These are phyloP conservation scores for Rhipidura dahli DNA, from an alignment of 2,113 vertebrate genomes.

Conservation along the genomic window DNA sequence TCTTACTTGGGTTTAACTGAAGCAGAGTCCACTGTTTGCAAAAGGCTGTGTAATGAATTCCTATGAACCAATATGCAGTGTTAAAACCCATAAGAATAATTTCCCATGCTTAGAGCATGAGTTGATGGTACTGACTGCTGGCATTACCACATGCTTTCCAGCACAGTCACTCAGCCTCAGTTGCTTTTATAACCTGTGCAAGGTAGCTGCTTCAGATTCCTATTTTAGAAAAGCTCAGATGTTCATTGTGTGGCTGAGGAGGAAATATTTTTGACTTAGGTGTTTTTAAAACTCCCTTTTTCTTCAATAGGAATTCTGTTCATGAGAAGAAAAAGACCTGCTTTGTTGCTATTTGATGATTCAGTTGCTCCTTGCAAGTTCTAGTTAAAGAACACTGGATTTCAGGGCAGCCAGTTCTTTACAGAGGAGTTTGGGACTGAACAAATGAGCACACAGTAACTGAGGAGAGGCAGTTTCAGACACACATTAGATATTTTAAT, in stretches of 20 bases:
- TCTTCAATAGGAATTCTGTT: not conserved
- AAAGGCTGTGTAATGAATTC: not conserved
- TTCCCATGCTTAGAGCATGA: not conserved
- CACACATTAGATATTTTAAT: not conserved
- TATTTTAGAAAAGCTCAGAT: not conserved
- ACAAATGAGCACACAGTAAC: fast-evolving
- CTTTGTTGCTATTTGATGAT: not conserved
- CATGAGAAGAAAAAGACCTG: not conserved
- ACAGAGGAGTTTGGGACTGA: not conserved
- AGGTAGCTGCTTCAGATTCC: not conserved
- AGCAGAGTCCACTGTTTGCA: not conserved
- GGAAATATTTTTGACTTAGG: not conserved
- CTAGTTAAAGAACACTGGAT: not conserved
- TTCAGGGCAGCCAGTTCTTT: not conserved
- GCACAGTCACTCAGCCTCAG: not conserved
- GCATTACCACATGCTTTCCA: not conserved
- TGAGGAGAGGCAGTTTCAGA: not conserved
- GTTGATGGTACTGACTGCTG: not conserved
- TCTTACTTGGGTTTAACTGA: not conserved
- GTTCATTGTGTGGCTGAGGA: not conserved
- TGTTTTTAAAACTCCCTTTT: not conserved
- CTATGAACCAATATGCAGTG: not conserved
- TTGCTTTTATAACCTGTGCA: not conserved
- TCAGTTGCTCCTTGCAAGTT: not conserved
- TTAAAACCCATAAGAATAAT: not conserved